Conservation (phyloP, 2,113 vertebrate genomes). For the Scalopus aquaticus region DNA sequence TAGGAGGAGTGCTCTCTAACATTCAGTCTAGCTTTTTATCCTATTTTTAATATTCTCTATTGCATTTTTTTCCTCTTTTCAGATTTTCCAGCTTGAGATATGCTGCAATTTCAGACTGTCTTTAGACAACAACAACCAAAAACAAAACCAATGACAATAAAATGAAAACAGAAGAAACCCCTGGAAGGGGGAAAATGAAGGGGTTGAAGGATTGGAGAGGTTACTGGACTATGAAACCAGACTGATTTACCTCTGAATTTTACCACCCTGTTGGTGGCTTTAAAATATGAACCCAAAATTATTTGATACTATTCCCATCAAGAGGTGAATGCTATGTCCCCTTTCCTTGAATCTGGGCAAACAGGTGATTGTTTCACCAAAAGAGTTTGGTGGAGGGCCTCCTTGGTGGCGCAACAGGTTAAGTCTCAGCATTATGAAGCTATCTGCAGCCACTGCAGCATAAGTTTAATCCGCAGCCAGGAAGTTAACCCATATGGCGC, state of each 20-base stretch:
- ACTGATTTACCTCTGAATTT: background rate
- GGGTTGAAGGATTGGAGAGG: background rate
- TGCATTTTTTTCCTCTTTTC: conserved; percentile 34
- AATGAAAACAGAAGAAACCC: conserved; percentile 18
- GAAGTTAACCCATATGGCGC: too few relatives aligned
- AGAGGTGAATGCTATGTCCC: background rate
- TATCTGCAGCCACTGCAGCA: too few relatives aligned
- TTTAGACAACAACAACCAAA: background rate
- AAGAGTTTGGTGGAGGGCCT: background rate
- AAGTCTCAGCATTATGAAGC: too few relatives aligned
- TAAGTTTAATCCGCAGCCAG: too few relatives aligned
- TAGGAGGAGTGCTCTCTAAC: background rate
- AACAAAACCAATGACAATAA: background rate
- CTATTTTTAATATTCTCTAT: conserved; percentile 20
- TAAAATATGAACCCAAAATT: conserved; percentile 18
- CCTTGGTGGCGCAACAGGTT: too few relatives aligned
- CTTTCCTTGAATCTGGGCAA: background rate
- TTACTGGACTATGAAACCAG: background rate
- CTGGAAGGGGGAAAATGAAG: background rate
- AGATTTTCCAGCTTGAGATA: conserved; percentile 44
- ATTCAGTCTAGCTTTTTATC: conserved; percentile 19
- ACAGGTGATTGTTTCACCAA: background rate
- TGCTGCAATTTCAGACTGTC: conserved; percentile 18
- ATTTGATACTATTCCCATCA: background rate
- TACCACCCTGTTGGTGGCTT: background rate